Evolutionary conservation across 1,140 invertebrate genomes (phyloP).

Genomic region (Zaprionus ghesquierei): DNA sequence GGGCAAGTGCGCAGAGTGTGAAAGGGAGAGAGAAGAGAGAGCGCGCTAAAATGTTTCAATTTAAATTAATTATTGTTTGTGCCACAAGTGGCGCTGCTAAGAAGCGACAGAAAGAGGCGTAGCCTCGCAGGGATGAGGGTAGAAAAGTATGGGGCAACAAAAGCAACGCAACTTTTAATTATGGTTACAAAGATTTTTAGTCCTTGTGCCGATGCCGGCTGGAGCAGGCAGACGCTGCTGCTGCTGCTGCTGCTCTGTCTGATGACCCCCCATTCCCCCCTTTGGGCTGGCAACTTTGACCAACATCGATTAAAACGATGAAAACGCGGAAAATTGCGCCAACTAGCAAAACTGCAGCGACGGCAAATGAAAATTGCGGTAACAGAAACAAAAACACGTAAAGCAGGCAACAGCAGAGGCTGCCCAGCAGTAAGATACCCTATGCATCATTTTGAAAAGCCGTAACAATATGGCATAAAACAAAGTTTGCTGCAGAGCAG

Average conservation of each 20-base stretch:
- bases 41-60: slow-evolving; percentile 77
- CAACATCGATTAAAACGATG: slow-evolving; percentile 81
- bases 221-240: slow-evolving; percentile 14
- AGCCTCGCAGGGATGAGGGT: background rate
- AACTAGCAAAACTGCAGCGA: slow-evolving; percentile 76
- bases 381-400: slow-evolving; percentile 12
- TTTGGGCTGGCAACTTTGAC: slow-evolving; percentile 62
- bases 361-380: slow-evolving; percentile 74
- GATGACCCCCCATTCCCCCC: background rate
- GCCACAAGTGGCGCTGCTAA: slow-evolving; percentile 61
- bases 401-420: background rate
- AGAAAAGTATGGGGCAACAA: slow-evolving; percentile 15
- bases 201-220: slow-evolving; percentile 67
- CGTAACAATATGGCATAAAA: no score
- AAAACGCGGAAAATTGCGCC: slow-evolving; percentile 79
- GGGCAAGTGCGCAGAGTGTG: background rate
- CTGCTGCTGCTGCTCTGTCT: background rate
- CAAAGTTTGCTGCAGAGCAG: no score
- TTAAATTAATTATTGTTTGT: slow-evolving; percentile 81
- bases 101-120: slow-evolving; percentile 5
- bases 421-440: background rate
- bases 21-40: background rate
- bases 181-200: slow-evolving; percentile 80
- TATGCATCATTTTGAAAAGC: no score
- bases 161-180: slow-evolving; percentile 74